Percentiles rank a stretch among this genome's conserved stretches.
Evolutionary conservation across 1,140 invertebrate genomes (phyloP).

Genomic region (Aphelinus atriplicis): DNA sequence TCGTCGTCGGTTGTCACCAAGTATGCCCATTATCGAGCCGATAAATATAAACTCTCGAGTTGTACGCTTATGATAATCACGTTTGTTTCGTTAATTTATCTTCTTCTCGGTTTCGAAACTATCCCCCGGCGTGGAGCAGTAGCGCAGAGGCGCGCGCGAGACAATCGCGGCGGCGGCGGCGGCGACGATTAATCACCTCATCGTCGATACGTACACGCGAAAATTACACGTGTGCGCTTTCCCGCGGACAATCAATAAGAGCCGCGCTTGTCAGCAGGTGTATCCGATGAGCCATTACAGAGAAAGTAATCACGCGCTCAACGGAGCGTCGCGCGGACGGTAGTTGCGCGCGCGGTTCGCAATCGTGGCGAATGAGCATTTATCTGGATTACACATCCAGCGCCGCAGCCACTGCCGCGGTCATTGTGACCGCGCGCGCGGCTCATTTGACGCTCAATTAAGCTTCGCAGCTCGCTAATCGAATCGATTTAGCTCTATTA

Average conservation of each 20-base stretch:
- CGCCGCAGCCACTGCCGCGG: not conserved
- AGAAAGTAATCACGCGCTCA: constrained; percentile 26
- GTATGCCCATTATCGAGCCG: too few relatives aligned
- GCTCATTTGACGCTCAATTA: not conserved
- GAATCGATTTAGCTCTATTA: too few relatives aligned
- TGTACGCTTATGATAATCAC: too few relatives aligned
- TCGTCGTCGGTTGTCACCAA: too few relatives aligned
- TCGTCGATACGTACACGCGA: constrained; percentile 31
- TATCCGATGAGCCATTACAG: constrained; percentile 5
- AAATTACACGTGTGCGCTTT: constrained; percentile 33
- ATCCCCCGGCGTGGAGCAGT: too few relatives aligned
- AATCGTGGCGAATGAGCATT: constrained; percentile 17
- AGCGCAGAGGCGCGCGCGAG: not conserved
- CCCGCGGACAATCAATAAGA: constrained; percentile 31
- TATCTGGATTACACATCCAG: not conserved
- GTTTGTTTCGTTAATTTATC: too few relatives aligned
- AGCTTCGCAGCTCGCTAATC: not conserved
- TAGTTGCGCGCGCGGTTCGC: not conserved
- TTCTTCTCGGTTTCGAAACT: too few relatives aligned
- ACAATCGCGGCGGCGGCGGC: constrained; percentile 19
- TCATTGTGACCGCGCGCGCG: not conserved
- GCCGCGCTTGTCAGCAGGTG: constrained; percentile 5
- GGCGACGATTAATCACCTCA: constrained; percentile 40
- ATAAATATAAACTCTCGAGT: too few relatives aligned
- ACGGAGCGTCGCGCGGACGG: not conserved